phyloP scores from a whole-genome alignment of 2,797 vertebrate genomes.

The Aldrovandia affinis region DNA sequence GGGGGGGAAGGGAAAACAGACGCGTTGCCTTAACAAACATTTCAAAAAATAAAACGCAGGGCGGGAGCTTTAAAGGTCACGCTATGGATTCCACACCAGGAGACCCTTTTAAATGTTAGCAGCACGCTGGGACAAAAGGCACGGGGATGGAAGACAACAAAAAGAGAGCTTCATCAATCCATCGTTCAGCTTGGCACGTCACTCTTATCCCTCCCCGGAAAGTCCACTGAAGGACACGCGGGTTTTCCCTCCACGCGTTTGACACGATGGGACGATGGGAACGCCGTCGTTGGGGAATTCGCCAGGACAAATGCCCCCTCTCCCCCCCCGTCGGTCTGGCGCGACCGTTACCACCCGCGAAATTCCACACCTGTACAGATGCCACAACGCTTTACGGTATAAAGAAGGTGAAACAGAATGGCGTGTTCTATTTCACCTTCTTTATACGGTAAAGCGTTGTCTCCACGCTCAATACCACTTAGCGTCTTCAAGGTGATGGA shows the following conservation, averaged over 20 bases:
- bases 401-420: slow-evolving; percentile 42
- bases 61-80: slow-evolving; percentile 26
- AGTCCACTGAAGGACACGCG: slow-evolving; percentile 3
- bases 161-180: slow-evolving; percentile 16
- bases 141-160: neutral
- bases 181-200: slow-evolving; percentile 19
- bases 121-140: slow-evolving; percentile 12
- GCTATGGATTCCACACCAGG: slow-evolving; percentile 27
- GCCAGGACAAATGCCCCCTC: neutral
- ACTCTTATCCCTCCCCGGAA: neutral
- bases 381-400: slow-evolving; percentile 62
- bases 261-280: too few relatives aligned
- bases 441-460: slow-evolving; percentile 66
- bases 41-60: slow-evolving; percentile 24
- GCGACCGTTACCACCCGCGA: neutral
- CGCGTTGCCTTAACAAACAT: neutral
- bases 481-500: slow-evolving; percentile 76
- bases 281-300: too few relatives aligned
- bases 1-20: neutral
- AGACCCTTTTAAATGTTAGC: slow-evolving; percentile 36
- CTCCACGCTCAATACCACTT: slow-evolving; percentile 72
- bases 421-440: slow-evolving; percentile 18
- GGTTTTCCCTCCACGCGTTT: too few relatives aligned
- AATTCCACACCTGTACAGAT: slow-evolving; percentile 44
- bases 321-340: neutral